Evolutionary conservation across 2,797 vertebrate species (phyloP).

Genomic region (Iguana delicatissima): DNA sequence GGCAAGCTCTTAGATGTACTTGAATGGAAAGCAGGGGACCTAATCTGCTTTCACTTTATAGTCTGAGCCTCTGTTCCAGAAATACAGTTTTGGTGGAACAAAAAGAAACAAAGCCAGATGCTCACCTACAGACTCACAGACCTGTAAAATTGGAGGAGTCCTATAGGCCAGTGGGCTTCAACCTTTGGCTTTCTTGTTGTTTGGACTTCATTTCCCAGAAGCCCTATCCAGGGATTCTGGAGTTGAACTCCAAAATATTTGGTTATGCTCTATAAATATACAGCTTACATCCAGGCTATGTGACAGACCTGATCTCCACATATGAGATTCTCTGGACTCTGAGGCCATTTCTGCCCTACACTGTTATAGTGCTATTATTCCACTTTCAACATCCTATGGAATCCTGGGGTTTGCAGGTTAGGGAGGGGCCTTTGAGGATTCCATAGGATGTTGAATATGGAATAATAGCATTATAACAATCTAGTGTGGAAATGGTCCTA

Average conservation of each 20-base stretch:
- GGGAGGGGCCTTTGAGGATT: too few species aligned
- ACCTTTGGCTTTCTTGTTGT: background rate
- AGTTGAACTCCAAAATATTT: background rate
- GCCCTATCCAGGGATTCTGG: background rate
- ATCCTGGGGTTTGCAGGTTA: too few species aligned
- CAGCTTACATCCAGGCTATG: too few species aligned
- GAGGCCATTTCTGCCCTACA: too few species aligned
- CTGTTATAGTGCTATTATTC: too few species aligned
- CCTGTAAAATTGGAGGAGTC: background rate
- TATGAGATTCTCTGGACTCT: too few species aligned
- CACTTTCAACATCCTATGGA: too few species aligned
- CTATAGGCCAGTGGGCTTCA: background rate
- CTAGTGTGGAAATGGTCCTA: too few species aligned
- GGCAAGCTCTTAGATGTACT: constrained; percentile 38
- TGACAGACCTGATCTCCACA: too few species aligned
- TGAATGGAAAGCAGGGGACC: constrained; percentile 65
- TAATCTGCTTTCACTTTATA: constrained; percentile 43
- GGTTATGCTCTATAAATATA: too few species aligned
- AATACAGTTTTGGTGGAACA: background rate
- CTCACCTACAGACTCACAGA: background rate
- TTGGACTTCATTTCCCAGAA: background rate
- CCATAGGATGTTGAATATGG: too few species aligned
- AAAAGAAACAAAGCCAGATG: background rate
- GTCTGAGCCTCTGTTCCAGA: constrained; percentile 47
- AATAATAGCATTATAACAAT: too few species aligned